phyloP scores from a whole-genome alignment of 2,888 invertebrate genomes.

The Drosophila rubida region DNA sequence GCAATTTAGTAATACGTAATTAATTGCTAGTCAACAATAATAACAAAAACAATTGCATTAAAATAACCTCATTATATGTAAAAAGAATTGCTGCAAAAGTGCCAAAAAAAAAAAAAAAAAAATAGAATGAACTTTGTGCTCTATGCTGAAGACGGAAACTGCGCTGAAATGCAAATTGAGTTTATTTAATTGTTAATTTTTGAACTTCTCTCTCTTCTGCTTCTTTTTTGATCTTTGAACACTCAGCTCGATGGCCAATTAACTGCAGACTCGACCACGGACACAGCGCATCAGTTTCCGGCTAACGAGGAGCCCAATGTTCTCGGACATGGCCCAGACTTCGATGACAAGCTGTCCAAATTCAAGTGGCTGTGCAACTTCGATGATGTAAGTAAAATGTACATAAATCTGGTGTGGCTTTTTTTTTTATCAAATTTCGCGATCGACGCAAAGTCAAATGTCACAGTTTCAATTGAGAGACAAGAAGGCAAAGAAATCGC shows the following conservation, averaged over 20 bases:
- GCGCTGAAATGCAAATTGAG: constrained; percentile 35
- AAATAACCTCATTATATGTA: not conserved
- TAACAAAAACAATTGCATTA: constrained; percentile 11
- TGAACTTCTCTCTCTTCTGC: not conserved
- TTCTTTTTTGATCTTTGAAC: not conserved
- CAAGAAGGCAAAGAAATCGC: constrained; percentile 13
- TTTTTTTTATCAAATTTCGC: not conserved
- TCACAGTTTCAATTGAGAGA: constrained; percentile 40
- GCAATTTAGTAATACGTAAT: constrained; percentile 17
- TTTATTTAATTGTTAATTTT: constrained; percentile 30
- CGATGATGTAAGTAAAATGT: constrained; percentile 84
- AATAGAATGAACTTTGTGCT: not conserved
- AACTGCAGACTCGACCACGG: constrained; percentile 51
- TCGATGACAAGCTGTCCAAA: constrained; percentile 70
- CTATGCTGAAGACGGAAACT: constrained; percentile 30
- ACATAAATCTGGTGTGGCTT: not conserved
- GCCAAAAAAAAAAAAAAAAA: no score
- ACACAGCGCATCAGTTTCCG: constrained; percentile 80
- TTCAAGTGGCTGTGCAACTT: constrained; percentile 83
- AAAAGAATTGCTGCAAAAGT: not conserved
- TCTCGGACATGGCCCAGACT: constrained; percentile 78
- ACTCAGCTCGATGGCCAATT: constrained; percentile 76
- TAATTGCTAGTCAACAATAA: constrained; percentile 10
- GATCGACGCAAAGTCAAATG: constrained; percentile 24
- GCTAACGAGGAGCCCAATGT: constrained; percentile 82